Evolutionary conservation across 2,797 vertebrate species (phyloP).

Genomic region (Ctenosaura bakeri): DNA sequence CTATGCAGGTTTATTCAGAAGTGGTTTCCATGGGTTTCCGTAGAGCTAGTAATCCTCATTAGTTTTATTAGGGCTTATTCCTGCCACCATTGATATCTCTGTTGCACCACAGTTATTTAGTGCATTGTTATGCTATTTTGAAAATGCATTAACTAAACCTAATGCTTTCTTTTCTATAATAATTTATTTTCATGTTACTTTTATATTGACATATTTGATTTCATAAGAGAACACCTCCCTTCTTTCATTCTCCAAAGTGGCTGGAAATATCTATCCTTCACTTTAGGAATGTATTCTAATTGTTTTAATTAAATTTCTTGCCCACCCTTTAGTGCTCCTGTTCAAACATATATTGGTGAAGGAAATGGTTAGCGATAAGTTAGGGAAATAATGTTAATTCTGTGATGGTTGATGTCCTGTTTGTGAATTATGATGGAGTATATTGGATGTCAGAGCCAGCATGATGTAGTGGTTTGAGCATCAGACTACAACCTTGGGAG

Average conservation of each 20-base stretch:
- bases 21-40: no score
- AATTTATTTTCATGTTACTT: not conserved
- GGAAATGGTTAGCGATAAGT: not conserved
- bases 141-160: not conserved
- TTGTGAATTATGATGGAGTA: not conserved
- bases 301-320: not conserved
- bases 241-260: not conserved
- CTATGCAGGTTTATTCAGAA: no score
- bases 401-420: not conserved
- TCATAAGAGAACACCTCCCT: not conserved
- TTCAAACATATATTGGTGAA: not conserved
- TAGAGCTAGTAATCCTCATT: not conserved
- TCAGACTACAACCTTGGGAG: no score
- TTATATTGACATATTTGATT: not conserved
- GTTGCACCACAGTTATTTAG: not conserved
- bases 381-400: not conserved
- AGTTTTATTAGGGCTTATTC: no score
- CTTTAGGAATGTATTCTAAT: not conserved
- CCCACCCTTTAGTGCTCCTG: not conserved
- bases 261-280: not conserved
- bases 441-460: no score
- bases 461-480: no score
- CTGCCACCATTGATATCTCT: no score
- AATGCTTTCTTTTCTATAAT: not conserved
- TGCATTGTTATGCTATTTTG: not conserved